phyloP scores from a whole-genome alignment of 2,888 invertebrate species.

The Caenorhabditis macrosperma region DNA sequence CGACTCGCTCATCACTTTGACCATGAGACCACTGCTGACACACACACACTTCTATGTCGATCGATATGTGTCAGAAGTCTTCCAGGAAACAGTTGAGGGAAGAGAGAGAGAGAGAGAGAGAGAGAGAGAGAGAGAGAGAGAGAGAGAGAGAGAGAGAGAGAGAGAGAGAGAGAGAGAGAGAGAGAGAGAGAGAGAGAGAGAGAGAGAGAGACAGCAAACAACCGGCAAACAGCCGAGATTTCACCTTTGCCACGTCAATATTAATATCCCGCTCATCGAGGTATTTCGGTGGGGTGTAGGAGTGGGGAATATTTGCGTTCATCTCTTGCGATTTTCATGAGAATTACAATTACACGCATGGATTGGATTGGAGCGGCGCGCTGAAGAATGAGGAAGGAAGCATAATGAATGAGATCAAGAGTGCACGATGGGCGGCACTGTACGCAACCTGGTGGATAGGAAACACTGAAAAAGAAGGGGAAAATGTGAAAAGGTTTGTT shows the following conservation, averaged over 20 bases:
- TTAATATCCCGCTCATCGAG: constrained; percentile 40
- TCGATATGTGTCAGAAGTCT: neutral
- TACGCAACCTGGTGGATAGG: neutral
- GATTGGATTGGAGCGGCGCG: constrained; percentile 28
- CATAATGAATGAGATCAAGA: constrained; percentile 13
- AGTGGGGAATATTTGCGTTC: constrained; percentile 40
- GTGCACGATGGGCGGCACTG: constrained; percentile 3
- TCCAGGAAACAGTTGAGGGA: neutral
- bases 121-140: neutral
- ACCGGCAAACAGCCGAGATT: too few relatives aligned
- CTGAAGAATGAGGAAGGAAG: constrained; percentile 1
- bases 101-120: neutral
- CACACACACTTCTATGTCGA: neutral
- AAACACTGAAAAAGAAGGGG: neutral
- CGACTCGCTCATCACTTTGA: constrained; percentile 29
- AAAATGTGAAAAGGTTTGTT: too few relatives aligned
- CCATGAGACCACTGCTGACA: too few relatives aligned
- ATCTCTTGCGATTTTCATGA: neutral
- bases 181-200: constrained; percentile 12
- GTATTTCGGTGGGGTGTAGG: neutral
- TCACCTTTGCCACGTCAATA: constrained; percentile 35
- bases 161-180: neutral
- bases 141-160: neutral
- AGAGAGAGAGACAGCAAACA: constrained; percentile 1
- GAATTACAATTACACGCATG: constrained; percentile 37